These are phyloP conservation scores for Isotomurus palustris DNA, from an alignment of 2,888 invertebrate species.

Conservation along the genomic window DNA sequence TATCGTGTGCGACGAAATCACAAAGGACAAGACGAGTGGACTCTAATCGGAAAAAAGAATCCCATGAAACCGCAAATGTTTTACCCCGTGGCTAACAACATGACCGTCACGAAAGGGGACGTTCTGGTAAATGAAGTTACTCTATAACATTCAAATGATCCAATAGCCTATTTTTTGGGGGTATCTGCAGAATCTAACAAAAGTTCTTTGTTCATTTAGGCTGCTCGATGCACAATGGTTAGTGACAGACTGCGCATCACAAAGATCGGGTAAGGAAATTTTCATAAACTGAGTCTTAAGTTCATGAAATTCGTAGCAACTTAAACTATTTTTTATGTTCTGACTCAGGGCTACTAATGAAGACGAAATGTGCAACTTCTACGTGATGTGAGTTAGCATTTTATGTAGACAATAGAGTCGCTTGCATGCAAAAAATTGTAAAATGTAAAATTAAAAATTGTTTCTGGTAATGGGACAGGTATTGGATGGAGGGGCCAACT, in stretches of 20 bases:
- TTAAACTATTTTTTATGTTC: constrained; percentile 9
- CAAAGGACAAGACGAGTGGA: constrained; percentile 66
- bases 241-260: constrained; percentile 64
- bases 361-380: constrained; percentile 95
- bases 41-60: constrained; percentile 70
- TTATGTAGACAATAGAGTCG: too few relatives aligned
- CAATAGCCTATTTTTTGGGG: too few relatives aligned
- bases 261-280: constrained; percentile 63
- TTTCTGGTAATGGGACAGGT: constrained; percentile 50
- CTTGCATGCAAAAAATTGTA: too few relatives aligned
- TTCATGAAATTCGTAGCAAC: background rate
- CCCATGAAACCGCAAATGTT: constrained; percentile 92
- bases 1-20: constrained; percentile 63
- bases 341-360: constrained; percentile 66
- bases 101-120: constrained; percentile 64
- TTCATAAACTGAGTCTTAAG: background rate
- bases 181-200: too few relatives aligned
- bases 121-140: constrained; percentile 55
- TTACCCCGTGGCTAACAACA: constrained; percentile 66
- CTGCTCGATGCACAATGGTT: constrained; percentile 88
- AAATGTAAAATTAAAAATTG: too few relatives aligned
- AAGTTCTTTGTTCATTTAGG: constrained; percentile 53
- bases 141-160: background rate
- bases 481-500: constrained; percentile 72
- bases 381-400: constrained; percentile 68